phyloP scores from a whole-genome alignment of 2,113 vertebrate species.

The Noctilio leporinus region DNA sequence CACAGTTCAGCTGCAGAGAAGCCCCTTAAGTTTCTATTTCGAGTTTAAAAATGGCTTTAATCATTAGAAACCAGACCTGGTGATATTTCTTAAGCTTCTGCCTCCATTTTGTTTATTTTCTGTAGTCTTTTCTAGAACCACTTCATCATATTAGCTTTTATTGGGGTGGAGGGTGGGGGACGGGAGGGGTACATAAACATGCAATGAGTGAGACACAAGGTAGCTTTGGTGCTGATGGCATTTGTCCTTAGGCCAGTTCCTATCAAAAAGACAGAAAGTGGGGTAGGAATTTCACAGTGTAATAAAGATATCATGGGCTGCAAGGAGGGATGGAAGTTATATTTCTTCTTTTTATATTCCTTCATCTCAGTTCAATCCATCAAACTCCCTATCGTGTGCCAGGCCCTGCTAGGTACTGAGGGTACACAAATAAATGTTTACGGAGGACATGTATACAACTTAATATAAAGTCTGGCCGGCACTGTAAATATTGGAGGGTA shows the following conservation, averaged over 20 bases:
- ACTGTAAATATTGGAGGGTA: not conserved
- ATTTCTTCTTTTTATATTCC: not conserved
- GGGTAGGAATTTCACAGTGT: not conserved
- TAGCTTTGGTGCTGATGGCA: not conserved
- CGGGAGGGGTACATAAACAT: not conserved
- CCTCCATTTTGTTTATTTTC: slow-evolving; percentile 19
- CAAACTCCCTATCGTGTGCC: not conserved
- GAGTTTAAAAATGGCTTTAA: not conserved
- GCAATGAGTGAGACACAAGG: not conserved
- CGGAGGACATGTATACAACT: not conserved
- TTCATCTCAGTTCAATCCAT: not conserved
- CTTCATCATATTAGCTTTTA: slow-evolving; percentile 5
- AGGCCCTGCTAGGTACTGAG: not conserved
- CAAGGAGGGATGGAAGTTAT: not conserved
- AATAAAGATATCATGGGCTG: not conserved
- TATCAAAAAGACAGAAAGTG: not conserved
- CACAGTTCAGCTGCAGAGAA: not conserved
- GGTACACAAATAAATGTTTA: not conserved
- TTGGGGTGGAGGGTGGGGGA: not conserved
- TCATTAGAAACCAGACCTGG: not conserved
- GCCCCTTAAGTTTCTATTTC: not conserved
- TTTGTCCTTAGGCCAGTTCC: not conserved
- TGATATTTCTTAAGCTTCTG: slow-evolving; percentile 15
- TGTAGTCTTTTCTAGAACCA: not conserved
- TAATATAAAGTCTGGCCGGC: fast-evolving